Base-by-base conservation (phyloP, 1,140 invertebrate genomes). In the Cheumatopsyche charites region DNA sequence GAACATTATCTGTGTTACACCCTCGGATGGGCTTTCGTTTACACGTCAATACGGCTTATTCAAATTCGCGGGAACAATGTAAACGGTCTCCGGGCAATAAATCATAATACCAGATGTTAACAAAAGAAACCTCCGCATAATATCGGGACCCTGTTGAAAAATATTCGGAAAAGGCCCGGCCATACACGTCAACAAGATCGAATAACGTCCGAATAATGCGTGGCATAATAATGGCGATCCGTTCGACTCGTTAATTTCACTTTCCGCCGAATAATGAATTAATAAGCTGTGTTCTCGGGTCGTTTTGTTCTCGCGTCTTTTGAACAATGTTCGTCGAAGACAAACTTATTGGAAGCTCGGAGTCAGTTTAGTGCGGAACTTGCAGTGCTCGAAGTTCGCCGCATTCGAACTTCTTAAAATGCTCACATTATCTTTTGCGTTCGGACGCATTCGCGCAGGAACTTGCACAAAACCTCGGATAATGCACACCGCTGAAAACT, bases 51-150 rank as follows among this genome's bases (percentile, higher is more conserved):
- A 66, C 62, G 62, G 63, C 62, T 72, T 72, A 72, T 72, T 72
- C 62, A 72, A 67, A 72, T 72, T 72, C 62, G 41, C 26, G 70
- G 61, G 70, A 65, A 72, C 70, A 72, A 72, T 66, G 62, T 72
- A 72, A 66, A 65, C 62, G 66, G 66, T 68, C 66, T 58, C 26
- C 43, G 62, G 29, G 70, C 62, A 72, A 72, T 72, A 72, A 72
- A 72, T 72, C 70, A 72, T 72, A 72, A 72, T 72, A 66, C 62
- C 70, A 72, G 70, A 72, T 72, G 70, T 72, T 72, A 72, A 66
- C 70, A 72, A 49, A 65, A 66, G 62, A 58, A 66, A 72, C 26
- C 70, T 67, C 62, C 19, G 70, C 62, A 65, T 68, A 68, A 68
- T 55, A 68, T 47, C 41, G n/a, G 9, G 15, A 25, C 29, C 13